phyloP scores from a whole-genome alignment of 2,113 vertebrate species.

The Tichodroma muraria region DNA sequence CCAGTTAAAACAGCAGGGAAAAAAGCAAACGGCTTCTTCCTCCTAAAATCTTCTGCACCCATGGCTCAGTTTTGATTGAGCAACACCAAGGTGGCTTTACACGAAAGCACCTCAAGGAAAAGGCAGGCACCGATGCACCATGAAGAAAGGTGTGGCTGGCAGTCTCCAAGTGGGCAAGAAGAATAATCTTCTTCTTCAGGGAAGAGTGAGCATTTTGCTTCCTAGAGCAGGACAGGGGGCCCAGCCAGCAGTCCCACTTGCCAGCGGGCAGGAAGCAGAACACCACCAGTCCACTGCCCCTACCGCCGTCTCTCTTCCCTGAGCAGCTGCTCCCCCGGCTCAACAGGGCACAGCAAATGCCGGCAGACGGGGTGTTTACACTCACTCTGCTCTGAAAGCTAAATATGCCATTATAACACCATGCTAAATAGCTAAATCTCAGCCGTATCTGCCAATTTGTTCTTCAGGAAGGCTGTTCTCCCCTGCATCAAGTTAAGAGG shows the following conservation, averaged over 20 bases:
- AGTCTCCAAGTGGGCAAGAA: background rate
- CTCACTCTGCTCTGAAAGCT: background rate
- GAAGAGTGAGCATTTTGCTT: background rate
- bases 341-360: background rate
- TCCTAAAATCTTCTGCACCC: background rate
- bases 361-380: background rate
- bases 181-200: too few relatives aligned
- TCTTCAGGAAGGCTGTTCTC: background rate
- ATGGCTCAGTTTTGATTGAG: background rate
- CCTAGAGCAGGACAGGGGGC: background rate
- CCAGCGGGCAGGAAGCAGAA: background rate
- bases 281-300: background rate
- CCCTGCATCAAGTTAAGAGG: background rate
- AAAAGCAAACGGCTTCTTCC: background rate
- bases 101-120: background rate
- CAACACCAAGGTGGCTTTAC: background rate
- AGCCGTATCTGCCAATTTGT: background rate
- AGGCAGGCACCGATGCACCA: background rate
- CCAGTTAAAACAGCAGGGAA: background rate
- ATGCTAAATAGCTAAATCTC: slow-evolving; percentile 21
- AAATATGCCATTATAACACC: slow-evolving; percentile 17
- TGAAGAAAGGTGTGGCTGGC: background rate
- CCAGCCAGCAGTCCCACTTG: background rate
- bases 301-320: background rate
- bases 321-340: background rate